These are phyloP conservation scores for Fukomys damarensis DNA, from an alignment of 2,113 vertebrate species.

Conservation along the genomic window DNA sequence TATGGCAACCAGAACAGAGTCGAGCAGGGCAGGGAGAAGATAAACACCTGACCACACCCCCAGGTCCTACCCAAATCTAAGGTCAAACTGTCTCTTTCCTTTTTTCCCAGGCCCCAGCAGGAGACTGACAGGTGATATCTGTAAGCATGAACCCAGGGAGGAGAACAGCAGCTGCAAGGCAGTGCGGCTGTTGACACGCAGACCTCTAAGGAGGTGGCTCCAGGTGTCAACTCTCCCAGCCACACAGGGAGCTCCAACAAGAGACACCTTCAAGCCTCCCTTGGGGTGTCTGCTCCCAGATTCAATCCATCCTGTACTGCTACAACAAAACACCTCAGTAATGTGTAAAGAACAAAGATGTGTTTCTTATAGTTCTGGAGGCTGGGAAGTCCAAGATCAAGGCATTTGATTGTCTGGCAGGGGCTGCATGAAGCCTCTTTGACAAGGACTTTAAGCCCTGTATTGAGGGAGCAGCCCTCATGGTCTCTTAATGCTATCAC, in stretches of 20 bases:
- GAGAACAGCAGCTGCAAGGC: not conserved
- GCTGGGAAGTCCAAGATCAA: not conserved
- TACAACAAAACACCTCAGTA: not conserved
- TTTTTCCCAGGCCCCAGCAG: not conserved
- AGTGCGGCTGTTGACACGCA: not conserved
- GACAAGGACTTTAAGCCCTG: not conserved
- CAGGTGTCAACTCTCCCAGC: not conserved
- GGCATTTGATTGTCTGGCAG: not conserved
- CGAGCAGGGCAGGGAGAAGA: not conserved
- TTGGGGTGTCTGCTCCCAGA: not conserved
- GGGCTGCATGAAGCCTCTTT: not conserved
- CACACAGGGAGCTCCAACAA: not conserved
- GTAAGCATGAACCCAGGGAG: not conserved
- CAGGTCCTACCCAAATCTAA: not conserved
- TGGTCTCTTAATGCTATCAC: not conserved
- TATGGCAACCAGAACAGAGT: not conserved
- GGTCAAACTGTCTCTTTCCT: not conserved
- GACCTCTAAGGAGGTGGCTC: not conserved
- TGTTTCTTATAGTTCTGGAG: not conserved
- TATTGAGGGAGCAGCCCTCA: not conserved
- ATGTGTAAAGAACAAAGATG: not conserved
- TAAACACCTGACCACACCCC: not conserved
- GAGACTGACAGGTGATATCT: not conserved
- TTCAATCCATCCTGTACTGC: not conserved
- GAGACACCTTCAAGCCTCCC: not conserved